Base-by-base conservation (phyloP, 2,888 invertebrate species). In the Mongoloraphidia duomilia region DNA sequence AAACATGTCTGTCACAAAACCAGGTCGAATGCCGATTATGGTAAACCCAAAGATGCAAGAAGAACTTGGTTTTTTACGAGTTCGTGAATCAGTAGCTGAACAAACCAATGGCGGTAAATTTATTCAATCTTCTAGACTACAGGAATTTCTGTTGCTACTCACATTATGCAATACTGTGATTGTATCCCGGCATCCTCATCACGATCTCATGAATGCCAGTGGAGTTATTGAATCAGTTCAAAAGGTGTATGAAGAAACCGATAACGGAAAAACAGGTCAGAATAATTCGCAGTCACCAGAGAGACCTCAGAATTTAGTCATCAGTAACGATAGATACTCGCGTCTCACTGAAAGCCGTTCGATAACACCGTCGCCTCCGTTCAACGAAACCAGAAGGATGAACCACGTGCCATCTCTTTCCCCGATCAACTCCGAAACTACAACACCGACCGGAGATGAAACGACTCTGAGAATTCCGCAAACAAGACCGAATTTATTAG, bases 111-210 rank as follows among this genome's bases (percentile, higher is more conserved):
- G 58, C 59, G 11, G 51, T 54, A 33, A 58, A 59, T 49, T 57
- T 59, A 44, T 67, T 37, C 82, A 88, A 58, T 77, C 82, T 6
- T 82, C 84, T 57, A 74, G 82, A 62, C 78, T 90, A 35, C 84
- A 85, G 59, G 92, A 92, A 64, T 96, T 97, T 68, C 80, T 97
- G 54, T 66, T 95, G 52, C 79, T 93, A 26, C 72, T 97, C 66
- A 88, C 96, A 12, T 79, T 95, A 52, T 97, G 97, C 68, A 97
- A 97, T 70, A 96, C 96, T 0, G 96, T 97, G 8, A 88, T 96
- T 47, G 95, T 96, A 46, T 87, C 92, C 55, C 77, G 80, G 45
- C 85, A 86, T 63, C 92, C 93, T 8, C 82, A 83, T 65, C 72
- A 74, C 56, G 82, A 82, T 64, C 66, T 72, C 56, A 84, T 88